Percentiles rank a stretch among this genome's conserved stretches.
These are phyloP conservation scores for Sus cebifrons DNA, from an alignment of 2,797 vertebrate genomes.

Conservation along the genomic window DNA sequence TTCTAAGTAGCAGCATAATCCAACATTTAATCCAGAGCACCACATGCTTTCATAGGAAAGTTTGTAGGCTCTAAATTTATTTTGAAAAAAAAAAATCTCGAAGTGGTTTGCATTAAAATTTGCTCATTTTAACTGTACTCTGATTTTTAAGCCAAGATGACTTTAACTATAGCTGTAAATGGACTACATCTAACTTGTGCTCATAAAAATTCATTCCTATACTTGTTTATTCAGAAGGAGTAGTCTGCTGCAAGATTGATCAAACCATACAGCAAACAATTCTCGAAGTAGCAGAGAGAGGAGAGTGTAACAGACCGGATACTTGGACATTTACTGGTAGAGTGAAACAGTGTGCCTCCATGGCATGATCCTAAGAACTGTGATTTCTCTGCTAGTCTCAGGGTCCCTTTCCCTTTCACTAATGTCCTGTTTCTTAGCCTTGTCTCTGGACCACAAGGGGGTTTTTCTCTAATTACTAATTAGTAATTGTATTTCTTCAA, in stretches of 20 bases:
- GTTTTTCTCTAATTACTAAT: not conserved
- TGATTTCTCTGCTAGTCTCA: not conserved
- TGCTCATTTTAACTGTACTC: conserved; percentile 48
- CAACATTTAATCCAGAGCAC: conserved; percentile 44
- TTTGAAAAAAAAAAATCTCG: not conserved
- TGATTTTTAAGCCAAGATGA: conserved; percentile 28
- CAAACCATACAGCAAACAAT: not conserved
- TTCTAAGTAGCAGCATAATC: conserved; percentile 60
- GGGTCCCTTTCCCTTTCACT: not conserved
- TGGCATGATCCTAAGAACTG: not conserved
- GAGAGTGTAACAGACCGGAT: not conserved
- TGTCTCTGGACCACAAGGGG: not conserved
- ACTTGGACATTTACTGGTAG: not conserved
- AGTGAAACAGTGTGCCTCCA: too few species aligned
- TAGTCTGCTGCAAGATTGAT: conserved; percentile 13
- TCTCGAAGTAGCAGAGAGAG: not conserved
- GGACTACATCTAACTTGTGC: not conserved
- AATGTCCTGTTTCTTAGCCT: not conserved
- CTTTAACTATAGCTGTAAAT: conserved; percentile 28
- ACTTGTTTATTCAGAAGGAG: conserved; percentile 33
- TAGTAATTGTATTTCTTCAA: not conserved
- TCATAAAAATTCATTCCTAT: conserved; percentile 54
- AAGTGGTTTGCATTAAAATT: conserved; percentile 31
- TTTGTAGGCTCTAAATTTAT: conserved; percentile 29
- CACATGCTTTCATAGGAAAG: conserved; percentile 29